Evolutionary conservation across 2,113 vertebrate genomes (phyloP).

Genomic region (Crotalus helleri): DNA sequence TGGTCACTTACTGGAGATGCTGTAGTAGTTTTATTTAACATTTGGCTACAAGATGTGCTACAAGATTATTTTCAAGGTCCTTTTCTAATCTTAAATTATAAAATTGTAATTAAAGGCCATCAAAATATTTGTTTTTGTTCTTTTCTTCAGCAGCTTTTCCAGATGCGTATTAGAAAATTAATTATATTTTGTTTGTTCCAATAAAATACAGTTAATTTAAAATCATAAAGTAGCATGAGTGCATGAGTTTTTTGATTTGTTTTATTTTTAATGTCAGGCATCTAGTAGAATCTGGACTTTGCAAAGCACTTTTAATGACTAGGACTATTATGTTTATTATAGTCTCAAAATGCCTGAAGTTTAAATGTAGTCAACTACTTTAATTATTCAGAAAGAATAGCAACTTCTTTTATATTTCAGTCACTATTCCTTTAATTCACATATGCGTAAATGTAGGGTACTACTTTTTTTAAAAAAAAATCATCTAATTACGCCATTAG

Average conservation of each 20-base stretch:
- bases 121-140: neutral
- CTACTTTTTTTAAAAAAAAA: neutral
- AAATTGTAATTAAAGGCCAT: neutral
- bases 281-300: neutral
- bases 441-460: neutral
- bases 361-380: neutral
- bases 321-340: neutral
- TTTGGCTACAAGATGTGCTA: neutral
- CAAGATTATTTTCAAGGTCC: neutral
- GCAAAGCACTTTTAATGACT: neutral
- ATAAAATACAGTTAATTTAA: neutral
- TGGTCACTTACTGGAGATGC: neutral
- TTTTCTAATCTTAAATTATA: neutral
- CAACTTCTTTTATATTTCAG: neutral
- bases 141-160: neutral
- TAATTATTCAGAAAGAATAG: neutral
- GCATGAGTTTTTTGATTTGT: neutral
- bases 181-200: neutral
- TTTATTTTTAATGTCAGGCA: neutral
- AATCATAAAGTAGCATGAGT: neutral
- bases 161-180: neutral
- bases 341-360: neutral
- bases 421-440: neutral
- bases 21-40: neutral
- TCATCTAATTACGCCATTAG: neutral